Conservation (phyloP, 2,888 invertebrate species). For the Nezara viridula region DNA sequence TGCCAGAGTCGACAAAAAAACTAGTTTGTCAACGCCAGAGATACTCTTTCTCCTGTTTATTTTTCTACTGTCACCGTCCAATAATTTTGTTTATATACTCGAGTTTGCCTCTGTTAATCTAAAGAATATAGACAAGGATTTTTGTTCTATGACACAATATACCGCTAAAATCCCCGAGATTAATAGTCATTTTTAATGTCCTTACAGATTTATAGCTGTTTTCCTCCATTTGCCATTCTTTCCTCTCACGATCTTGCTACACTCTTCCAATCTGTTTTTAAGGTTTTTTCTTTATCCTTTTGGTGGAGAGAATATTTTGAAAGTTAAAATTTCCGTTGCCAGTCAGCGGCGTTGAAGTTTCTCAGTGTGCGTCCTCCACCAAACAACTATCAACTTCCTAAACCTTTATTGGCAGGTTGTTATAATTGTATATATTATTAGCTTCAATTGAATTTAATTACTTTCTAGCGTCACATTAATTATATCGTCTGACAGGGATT, state of each 20-base stretch:
- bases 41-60: neutral
- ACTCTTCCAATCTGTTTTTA: too few species aligned
- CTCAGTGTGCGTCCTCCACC: neutral
- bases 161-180: neutral
- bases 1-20: neutral
- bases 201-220: neutral
- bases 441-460: neutral
- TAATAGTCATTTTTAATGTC: neutral
- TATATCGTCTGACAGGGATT: neutral
- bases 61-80: neutral
- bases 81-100: neutral
- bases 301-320: neutral
- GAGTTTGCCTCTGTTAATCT: neutral
- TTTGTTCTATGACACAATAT: neutral
- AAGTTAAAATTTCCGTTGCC: neutral
- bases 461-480: neutral
- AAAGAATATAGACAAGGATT: too few species aligned
- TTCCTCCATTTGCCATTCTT: neutral
- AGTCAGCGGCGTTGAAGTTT: constrained; percentile 2
- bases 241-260: neutral
- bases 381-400: neutral
- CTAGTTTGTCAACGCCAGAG: constrained; percentile 9
- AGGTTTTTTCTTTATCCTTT: neutral
- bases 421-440: neutral
- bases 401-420: neutral